Base-by-base conservation (phyloP, 2,888 invertebrate species). In the Patella caerulea region DNA sequence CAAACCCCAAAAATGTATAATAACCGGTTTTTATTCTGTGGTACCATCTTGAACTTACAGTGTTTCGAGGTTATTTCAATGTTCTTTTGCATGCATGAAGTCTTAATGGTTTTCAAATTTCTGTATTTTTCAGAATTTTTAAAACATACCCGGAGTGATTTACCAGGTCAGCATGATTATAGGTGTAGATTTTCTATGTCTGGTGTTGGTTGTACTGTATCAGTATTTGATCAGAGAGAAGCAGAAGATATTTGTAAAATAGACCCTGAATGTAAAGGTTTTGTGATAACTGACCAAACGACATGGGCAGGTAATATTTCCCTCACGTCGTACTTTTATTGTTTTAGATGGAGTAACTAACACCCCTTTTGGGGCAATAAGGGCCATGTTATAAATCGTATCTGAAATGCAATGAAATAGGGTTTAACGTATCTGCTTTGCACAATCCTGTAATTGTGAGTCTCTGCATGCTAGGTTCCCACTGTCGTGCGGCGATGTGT, bases 161-260 rank as follows among this genome's bases (percentile, higher is more conserved):
- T 90, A 12, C 91, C 91, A 3, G 90, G 90, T 17, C 79, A 86
- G 71, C 87, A 85, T 81, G 92, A 92, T 87, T 92, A 92, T 83
- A 82, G 88, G 5, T 92, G 92, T 83, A 87, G 89, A 9, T 84
- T 88, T 79, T 89, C 91, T 4, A 78, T 91, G 76, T 87, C 89
- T 12, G 87, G 89, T 71, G 89, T 86, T 12, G 90, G 89, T 19
- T 92, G 92, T 78, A 90, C 90, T 3, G 81, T 91, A 73, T 91
- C 92, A 15, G 91, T 90, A 71, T 89, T 88, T 81, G 91, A 91
- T 84, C 82, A 82, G 55, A 81, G 80, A 71, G 92, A 92, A 79
- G 92, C 92, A 1, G 89, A 89, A 77, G 88, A 90, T 45, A 77
- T 91, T 74, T 92, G 92, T 82, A 85, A 89, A 81, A 77, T 24